phyloP scores from a whole-genome alignment of 2,113 vertebrate species.

The Sinosuthora webbiana region DNA sequence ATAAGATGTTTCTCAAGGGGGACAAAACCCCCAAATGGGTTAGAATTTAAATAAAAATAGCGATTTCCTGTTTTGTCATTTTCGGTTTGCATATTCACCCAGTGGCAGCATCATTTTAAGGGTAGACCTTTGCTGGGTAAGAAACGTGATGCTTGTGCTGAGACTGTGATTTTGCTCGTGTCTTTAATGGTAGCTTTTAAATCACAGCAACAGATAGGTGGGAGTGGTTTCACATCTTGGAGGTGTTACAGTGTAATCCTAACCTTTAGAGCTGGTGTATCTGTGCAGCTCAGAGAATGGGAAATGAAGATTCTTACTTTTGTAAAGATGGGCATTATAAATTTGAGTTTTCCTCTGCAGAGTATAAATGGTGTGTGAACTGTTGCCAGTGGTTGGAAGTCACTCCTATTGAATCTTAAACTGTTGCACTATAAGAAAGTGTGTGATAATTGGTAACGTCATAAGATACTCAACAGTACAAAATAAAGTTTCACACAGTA shows the following conservation, averaged over 20 bases:
- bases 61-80: not conserved
- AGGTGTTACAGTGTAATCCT: not conserved
- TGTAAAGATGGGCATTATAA: not conserved
- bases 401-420: not conserved
- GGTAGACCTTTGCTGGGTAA: not conserved
- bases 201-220: not conserved
- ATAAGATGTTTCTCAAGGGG: not conserved
- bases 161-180: not conserved
- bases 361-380: not conserved
- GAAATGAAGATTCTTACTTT: not conserved
- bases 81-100: not conserved
- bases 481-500: not conserved
- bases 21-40: fast-evolving
- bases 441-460: not conserved
- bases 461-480: not conserved
- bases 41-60: not conserved
- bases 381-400: not conserved
- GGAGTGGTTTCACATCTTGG: not conserved
- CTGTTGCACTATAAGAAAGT: not conserved
- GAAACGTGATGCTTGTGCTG: not conserved
- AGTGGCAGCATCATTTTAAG: not conserved
- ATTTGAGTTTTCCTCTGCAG: not conserved
- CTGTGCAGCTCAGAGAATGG: not conserved
- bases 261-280: not conserved
- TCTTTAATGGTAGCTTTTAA: not conserved